Percentiles rank a stretch among this genome's conserved stretches.
phyloP scores from a whole-genome alignment of 2,797 vertebrate genomes.

The Columba guinea region DNA sequence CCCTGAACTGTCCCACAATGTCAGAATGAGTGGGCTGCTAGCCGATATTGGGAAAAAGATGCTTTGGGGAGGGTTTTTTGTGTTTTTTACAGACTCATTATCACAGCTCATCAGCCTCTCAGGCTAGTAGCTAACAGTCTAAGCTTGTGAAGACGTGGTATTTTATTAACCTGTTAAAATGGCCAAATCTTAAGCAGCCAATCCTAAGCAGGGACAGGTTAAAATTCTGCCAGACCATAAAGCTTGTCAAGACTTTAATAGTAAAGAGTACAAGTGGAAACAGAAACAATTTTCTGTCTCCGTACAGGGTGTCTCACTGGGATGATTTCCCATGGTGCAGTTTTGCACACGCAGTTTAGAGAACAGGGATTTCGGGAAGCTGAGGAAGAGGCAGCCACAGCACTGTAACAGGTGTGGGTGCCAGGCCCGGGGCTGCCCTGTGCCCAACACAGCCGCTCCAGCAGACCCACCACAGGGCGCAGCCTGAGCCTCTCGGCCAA shows the following conservation, averaged over 20 bases:
- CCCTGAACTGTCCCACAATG: background rate
- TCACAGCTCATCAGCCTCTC: background rate
- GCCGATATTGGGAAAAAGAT: background rate
- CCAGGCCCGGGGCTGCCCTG: fast-evolving
- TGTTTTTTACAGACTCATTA: background rate
- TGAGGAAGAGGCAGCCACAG: background rate
- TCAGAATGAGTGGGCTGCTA: background rate
- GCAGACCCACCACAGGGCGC: fast-evolving
- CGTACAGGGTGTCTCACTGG: background rate
- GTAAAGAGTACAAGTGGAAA: background rate
- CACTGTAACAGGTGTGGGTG: background rate
- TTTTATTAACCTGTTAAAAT: background rate
- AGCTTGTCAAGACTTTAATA: background rate
- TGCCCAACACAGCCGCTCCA: background rate
- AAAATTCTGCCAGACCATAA: background rate
- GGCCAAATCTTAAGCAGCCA: background rate
- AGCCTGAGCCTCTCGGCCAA: background rate
- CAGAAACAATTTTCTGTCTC: background rate
- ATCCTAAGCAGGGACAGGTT: background rate
- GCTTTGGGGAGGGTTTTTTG: background rate
- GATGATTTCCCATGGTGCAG: background rate
- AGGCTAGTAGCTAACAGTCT: background rate
- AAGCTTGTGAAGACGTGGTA: background rate
- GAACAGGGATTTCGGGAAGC: background rate
- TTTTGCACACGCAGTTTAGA: background rate